Evolutionary conservation across 2,888 invertebrate species (phyloP).

Genomic region (Stenoptilia bipunctidactyla): DNA sequence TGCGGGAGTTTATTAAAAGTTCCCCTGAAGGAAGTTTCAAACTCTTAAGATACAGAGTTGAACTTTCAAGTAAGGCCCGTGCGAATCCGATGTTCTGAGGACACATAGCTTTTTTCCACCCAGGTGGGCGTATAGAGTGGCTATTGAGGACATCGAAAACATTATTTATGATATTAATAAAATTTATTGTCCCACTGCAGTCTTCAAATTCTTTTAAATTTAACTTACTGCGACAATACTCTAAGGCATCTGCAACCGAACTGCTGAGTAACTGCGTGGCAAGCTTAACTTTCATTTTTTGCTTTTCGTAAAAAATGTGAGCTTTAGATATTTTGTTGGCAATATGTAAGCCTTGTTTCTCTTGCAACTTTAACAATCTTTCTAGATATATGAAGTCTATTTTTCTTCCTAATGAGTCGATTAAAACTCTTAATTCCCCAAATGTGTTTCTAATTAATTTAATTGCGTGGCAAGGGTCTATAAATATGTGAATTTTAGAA

Average conservation of each 20-base stretch:
- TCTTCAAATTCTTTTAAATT: slow-evolving; percentile 9
- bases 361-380: slow-evolving; percentile 8
- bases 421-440: slow-evolving; percentile 12
- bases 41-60: slow-evolving; percentile 3
- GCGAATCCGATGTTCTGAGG: slow-evolving; percentile 12
- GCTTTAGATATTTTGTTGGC: slow-evolving; percentile 8
- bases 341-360: slow-evolving; percentile 7
- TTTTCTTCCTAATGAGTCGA: slow-evolving; percentile 3
- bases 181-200: slow-evolving; percentile 12
- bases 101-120: slow-evolving; percentile 15
- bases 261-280: slow-evolving; percentile 12
- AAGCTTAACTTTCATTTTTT: slow-evolving; percentile 12
- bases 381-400: slow-evolving; percentile 12
- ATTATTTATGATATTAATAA: slow-evolving; percentile 12
- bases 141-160: slow-evolving; percentile 15
- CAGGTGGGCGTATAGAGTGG: slow-evolving; percentile 14
- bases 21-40: slow-evolving; percentile 9
- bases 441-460: slow-evolving; percentile 14
- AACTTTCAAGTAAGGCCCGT: slow-evolving; percentile 9
- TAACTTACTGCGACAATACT: slow-evolving; percentile 5
- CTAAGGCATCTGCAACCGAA: slow-evolving; percentile 12
- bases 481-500: too few species aligned
- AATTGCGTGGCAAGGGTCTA: too few species aligned
- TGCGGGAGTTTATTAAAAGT: slow-evolving; percentile 7
- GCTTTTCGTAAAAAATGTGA: slow-evolving; percentile 9